These are phyloP conservation scores for Myathropa florea DNA, from an alignment of 2,888 invertebrate species.

Conservation along the genomic window DNA sequence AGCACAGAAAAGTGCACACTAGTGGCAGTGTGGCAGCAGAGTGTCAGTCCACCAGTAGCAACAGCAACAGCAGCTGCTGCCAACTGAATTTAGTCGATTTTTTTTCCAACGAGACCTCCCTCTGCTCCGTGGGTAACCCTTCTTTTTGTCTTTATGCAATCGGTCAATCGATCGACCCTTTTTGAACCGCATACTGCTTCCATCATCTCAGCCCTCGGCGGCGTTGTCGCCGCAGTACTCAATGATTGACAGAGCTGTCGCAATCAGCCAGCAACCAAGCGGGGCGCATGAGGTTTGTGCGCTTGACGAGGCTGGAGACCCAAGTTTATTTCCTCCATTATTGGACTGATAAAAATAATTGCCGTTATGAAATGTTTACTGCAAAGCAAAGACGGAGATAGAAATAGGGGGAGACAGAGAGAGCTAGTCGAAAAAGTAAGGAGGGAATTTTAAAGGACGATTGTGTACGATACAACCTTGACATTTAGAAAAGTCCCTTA, in stretches of 20 bases:
- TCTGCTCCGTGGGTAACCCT: not conserved
- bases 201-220: not conserved
- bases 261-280: not conserved
- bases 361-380: conserved; percentile 41
- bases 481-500: not conserved
- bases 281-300: not conserved
- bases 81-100: not conserved
- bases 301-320: not conserved
- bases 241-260: not conserved
- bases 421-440: too few species aligned
- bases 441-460: not conserved
- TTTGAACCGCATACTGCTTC: not conserved
- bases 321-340: conserved; percentile 21
- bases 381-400: too few species aligned
- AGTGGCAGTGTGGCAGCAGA: not conserved
- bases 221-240: not conserved
- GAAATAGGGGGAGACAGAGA: not conserved
- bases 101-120: too few species aligned
- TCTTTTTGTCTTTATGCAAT: conserved; percentile 27
- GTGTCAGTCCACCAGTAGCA: not conserved
- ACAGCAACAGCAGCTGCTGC: not conserved
- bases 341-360: conserved; percentile 34
- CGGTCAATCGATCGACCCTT: conserved; percentile 41
- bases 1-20: conserved; percentile 7
- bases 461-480: not conserved